Evolutionary conservation across 2,888 invertebrate genomes (phyloP), one percentile per base, ranked within the genome.

Genomic region (Philonicus albiceps): DNA sequence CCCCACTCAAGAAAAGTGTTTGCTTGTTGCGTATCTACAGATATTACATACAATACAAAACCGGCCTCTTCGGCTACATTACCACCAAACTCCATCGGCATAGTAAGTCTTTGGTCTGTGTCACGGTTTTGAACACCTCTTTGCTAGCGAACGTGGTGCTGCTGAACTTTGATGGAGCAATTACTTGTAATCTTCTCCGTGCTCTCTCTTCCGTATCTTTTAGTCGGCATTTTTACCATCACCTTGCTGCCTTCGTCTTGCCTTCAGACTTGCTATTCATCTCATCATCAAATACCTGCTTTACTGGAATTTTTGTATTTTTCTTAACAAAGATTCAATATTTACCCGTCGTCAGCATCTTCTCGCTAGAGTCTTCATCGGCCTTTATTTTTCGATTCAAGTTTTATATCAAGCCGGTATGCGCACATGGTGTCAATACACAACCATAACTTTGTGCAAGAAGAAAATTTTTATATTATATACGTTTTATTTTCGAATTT

Each of bases 51-150:
- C n/a, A 34, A 40, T 22, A 8, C 40, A 40, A 76, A 76, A 76
- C 76, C 16, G 37, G 19, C n/a, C 30, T 22, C 64, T 22, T 22
- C 64, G 64, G 27, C 83, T 83, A 64, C 81, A 81, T 64, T 83
- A 64, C 83, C 83, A 27, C 8, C 72, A 16, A 78, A 27, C 78
- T 30, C 27, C 37, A 43, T 78, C 27, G 37, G 37, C 72, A 27
- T 34, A 4, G 19, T 37, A 55, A n/a, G 37, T 0, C 30, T n/a
- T 40, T 72, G 37, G 34, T 22, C 83, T 22, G 19, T 83, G 34
- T 40, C 83, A 83, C 22, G 83, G 72, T 64, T 72, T 83, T 83
- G 64, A 49, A 8, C 49, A 49, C 34, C 49, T 80, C 80, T 49
- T n/a, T n/a, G 16, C 22, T 30, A 3, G 49, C 27, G 43, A 31